phyloP scores from a whole-genome alignment of 1,140 invertebrate species.

The Venustaconcha ellipsiformis region DNA sequence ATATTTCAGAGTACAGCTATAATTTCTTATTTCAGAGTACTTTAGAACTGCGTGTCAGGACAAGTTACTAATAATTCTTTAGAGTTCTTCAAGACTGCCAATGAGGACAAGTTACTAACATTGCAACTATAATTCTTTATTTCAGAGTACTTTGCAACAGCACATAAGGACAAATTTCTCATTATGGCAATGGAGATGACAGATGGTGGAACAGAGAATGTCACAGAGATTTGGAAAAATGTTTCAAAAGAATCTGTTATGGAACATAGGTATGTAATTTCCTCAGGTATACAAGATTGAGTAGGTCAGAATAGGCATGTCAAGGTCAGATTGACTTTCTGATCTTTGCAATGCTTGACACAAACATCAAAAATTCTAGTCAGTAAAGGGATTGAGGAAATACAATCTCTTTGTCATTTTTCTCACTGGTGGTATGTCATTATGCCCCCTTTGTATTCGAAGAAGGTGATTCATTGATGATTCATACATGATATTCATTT shows the following conservation, averaged over 20 bases:
- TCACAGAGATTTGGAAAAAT: slow-evolving; percentile 26
- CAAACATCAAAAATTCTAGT: too few species aligned
- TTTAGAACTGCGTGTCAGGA: slow-evolving; percentile 8
- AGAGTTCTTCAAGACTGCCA: slow-evolving; percentile 23
- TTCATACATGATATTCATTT: too few species aligned
- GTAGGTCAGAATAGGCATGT: too few species aligned
- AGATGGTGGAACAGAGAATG: slow-evolving; percentile 14
- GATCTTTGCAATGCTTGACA: too few species aligned
- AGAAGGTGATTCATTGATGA: too few species aligned
- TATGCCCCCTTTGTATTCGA: too few species aligned
- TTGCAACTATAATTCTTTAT: background rate
- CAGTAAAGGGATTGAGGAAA: too few species aligned
- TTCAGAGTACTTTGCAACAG: slow-evolving; percentile 26
- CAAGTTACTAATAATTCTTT: background rate
- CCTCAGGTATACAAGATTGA: too few species aligned
- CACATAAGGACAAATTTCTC: slow-evolving; percentile 33
- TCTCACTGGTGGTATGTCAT: too few species aligned
- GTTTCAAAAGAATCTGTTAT: slow-evolving; percentile 27
- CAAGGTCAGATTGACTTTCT: too few species aligned
- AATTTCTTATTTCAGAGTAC: slow-evolving; percentile 10
- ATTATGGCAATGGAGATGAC: slow-evolving; percentile 31
- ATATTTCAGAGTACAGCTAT: background rate
- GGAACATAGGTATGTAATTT: slow-evolving; percentile 23
- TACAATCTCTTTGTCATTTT: too few species aligned
- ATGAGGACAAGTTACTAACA: background rate